A percentile compares a stretch with the other conserved stretches of the same genome.
These are phyloP conservation scores for Sanderia malayensis DNA, from an alignment of 30 jellyfish, hydroid and myxozoan genomes.

Conservation along the genomic window DNA sequence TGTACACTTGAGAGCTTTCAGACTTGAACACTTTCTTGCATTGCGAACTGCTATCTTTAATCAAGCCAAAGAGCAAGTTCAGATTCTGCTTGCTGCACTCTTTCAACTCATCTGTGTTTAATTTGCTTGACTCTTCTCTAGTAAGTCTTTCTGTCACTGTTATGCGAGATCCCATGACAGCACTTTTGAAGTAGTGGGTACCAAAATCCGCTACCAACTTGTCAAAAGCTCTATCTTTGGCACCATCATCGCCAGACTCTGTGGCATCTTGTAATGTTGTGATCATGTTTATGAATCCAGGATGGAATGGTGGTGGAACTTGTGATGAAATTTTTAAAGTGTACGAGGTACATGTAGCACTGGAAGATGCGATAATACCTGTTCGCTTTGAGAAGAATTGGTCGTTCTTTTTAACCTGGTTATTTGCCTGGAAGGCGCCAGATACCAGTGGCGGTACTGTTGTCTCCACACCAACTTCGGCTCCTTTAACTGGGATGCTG, in stretches of 20 bases:
- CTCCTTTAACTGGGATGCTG: constrained; percentile 4
- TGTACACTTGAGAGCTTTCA: background rate
- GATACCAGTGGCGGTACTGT: constrained; percentile 45
- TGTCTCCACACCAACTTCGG: constrained; percentile 28
- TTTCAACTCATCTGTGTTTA: constrained; percentile 7
- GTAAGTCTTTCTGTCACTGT: constrained; percentile 30
- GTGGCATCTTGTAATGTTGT: background rate
- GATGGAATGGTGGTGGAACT: constrained; percentile 49
- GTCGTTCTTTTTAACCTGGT: constrained; percentile 8
- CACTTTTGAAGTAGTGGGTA: constrained; percentile 41
- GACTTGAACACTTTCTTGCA: constrained; percentile 25
- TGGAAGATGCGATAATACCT: constrained; percentile 13
- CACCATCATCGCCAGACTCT: constrained; percentile 14
- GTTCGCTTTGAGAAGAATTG: constrained; percentile 15
- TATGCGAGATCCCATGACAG: constrained; percentile 59
- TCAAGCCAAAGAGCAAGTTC: background rate
- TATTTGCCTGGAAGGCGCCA: constrained; percentile 12
- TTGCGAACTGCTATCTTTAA: background rate
- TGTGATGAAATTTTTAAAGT: constrained; percentile 12
- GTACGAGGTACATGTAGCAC: constrained; percentile 34
- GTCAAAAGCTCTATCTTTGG: constrained; percentile 6
- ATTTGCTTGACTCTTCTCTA: constrained; percentile 4
- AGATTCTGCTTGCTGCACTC: constrained; percentile 28
- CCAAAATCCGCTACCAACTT: constrained; percentile 41
- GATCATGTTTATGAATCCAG: constrained; percentile 18